Evolutionary conservation across 2,888 invertebrate species (phyloP).

Genomic region (Phanerotoma sp.): DNA sequence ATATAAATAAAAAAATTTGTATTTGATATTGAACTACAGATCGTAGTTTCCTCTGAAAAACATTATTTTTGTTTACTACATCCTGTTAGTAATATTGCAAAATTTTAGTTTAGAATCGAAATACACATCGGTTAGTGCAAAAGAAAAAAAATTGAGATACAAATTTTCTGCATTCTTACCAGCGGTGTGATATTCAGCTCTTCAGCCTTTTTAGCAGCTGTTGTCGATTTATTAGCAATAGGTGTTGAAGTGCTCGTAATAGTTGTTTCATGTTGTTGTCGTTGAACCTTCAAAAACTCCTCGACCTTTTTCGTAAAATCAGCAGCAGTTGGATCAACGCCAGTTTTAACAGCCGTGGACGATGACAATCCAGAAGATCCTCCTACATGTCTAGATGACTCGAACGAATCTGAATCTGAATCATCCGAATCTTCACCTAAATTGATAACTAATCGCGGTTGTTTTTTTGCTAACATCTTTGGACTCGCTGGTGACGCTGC

Average conservation of each 20-base stretch:
- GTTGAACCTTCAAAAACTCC: constrained; percentile 48
- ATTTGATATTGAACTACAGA: no score
- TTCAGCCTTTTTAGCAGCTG: constrained; percentile 14
- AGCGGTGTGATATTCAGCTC: constrained; percentile 32
- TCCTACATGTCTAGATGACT: no score
- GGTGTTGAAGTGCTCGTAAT: constrained; percentile 8
- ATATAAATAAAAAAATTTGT: no score
- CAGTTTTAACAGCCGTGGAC: no score
- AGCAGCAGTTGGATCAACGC: constrained; percentile 40
- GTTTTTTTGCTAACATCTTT: constrained; percentile 30
- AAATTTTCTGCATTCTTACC: no score
- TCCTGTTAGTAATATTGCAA: no score
- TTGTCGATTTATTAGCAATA: constrained; percentile 1
- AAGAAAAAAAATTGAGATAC: no score
- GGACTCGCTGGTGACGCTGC: constrained; percentile 34
- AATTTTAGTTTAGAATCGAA: no score
- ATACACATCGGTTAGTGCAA: no score
- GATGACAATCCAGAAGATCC: no score
- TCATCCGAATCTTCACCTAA: constrained; percentile 51
- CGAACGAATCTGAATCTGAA: constrained; percentile 43
- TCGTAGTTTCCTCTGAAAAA: no score
- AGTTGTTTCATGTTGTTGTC: constrained; percentile 48
- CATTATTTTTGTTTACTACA: no score
- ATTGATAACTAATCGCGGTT: constrained; percentile 46
- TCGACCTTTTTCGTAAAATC: constrained; percentile 55